These are phyloP conservation scores for Clarias magur DNA, from an alignment of 2,113 vertebrate genomes.

Conservation along the genomic window DNA sequence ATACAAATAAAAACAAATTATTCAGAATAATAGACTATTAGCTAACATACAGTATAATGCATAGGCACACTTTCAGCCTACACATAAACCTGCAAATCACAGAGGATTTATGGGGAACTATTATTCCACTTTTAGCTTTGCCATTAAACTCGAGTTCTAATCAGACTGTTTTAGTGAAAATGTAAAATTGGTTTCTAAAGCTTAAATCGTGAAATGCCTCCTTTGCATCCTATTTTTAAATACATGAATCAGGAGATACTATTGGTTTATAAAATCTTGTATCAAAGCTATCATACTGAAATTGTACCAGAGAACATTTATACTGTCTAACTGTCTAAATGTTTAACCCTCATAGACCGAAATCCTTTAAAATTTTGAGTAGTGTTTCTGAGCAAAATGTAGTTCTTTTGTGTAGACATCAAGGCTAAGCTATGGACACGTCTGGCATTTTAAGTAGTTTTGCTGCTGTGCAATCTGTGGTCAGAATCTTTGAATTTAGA, in stretches of 20 bases:
- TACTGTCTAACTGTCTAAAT: not conserved
- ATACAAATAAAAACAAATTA: not conserved
- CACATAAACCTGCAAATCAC: conserved; percentile 48
- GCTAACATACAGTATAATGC: conserved; percentile 61
- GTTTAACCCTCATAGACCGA: not conserved
- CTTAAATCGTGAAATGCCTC: conserved; percentile 52
- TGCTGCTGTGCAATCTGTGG: not conserved
- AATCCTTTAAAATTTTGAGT: not conserved
- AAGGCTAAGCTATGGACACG: conserved; percentile 2
- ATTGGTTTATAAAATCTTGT: conserved; percentile 18
- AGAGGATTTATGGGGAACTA: conserved; percentile 42
- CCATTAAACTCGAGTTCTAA: conserved; percentile 57
- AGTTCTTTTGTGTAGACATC: conserved; percentile 11
- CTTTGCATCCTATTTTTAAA: conserved; percentile 51
- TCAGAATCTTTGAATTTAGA: conserved; percentile 3
- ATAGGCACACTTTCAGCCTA: not conserved
- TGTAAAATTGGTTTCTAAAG: conserved; percentile 17
- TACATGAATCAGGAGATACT: conserved; percentile 18
- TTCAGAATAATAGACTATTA: conserved; percentile 41
- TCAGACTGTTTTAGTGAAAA: conserved; percentile 54
- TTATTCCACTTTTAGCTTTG: conserved; percentile 57
- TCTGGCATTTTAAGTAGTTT: conserved; percentile 13
- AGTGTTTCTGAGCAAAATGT: conserved; percentile 7
- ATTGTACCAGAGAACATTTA: not conserved
- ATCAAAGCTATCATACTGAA: conserved; percentile 16